Percentiles rank a stretch among this genome's conserved stretches.
Conservation (phyloP, 2,888 invertebrate species). For the Cyaniris semiargus region DNA sequence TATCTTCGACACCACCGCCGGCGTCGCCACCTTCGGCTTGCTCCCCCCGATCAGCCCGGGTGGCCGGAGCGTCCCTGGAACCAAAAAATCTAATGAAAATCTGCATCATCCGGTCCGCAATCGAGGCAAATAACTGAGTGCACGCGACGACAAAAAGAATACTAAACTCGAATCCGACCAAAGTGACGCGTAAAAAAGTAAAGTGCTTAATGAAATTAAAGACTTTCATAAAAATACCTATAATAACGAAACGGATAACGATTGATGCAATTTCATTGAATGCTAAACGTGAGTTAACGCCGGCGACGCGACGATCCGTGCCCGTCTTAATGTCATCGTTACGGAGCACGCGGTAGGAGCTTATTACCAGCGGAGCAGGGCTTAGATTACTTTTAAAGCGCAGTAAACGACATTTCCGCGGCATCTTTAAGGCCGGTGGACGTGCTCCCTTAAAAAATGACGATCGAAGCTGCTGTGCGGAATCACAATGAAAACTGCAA, state of each 20-base stretch:
- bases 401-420: constrained; percentile 48
- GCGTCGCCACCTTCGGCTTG: constrained; percentile 98
- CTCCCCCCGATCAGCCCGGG: constrained; percentile 96
- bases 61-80: constrained; percentile 91
- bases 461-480: constrained; percentile 54
- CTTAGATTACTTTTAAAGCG: constrained; percentile 49
- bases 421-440: constrained; percentile 59
- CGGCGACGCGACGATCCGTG: constrained; percentile 53
- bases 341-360: constrained; percentile 45
- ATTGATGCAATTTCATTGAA: constrained; percentile 77
- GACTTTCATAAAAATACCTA: constrained; percentile 70
- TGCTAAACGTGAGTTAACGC: constrained; percentile 75
- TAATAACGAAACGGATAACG: constrained; percentile 71
- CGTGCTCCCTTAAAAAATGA: constrained; percentile 60
- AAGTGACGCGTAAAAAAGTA: constrained; percentile 61
- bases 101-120: constrained; percentile 34
- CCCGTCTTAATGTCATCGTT: constrained; percentile 45
- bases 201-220: constrained; percentile 63
- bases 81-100: constrained; percentile 38
- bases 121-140: constrained; percentile 36
- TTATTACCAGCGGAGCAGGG: constrained; percentile 52
- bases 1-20: constrained; percentile 97
- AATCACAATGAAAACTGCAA: constrained; percentile 75
- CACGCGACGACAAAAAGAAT: constrained; percentile 31
- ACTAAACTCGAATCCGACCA: constrained; percentile 26